These are phyloP conservation scores for Rhadinocentrus ornatus DNA, from an alignment of 2,797 vertebrate species.

Conservation along the genomic window DNA sequence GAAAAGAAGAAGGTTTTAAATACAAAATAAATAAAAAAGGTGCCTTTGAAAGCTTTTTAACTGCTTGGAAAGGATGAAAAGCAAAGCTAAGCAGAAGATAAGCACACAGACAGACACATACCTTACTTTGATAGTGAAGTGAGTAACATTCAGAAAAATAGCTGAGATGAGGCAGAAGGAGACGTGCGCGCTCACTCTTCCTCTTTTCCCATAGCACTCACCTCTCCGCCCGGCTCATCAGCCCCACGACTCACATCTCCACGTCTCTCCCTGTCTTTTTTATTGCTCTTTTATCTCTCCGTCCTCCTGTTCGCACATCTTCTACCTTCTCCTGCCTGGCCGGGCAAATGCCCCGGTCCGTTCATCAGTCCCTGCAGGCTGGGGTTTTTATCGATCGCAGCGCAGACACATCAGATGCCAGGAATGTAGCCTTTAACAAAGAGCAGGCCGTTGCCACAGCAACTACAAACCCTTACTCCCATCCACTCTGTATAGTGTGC, in stretches of 20 bases:
- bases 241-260: conserved; percentile 52
- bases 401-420: conserved; percentile 80
- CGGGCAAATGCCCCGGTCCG: conserved; percentile 63
- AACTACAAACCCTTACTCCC: conserved; percentile 81
- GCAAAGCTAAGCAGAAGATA: conserved; percentile 55
- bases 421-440: conserved; percentile 81
- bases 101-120: conserved; percentile 50
- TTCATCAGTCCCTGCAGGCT: conserved; percentile 71
- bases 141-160: conserved; percentile 67
- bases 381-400: conserved; percentile 74
- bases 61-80: conserved; percentile 37
- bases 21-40: conserved; percentile 26
- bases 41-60: conserved; percentile 42
- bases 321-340: conserved; percentile 52
- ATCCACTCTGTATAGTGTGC: conserved; percentile 76
- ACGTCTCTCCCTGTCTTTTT: conserved; percentile 33
- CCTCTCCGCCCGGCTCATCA: conserved; percentile 52
- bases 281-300: conserved; percentile 52
- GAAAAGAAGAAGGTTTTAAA: conserved; percentile 30
- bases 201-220: conserved; percentile 56
- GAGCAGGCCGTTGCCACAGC: conserved; percentile 84
- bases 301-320: conserved; percentile 58
- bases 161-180: conserved; percentile 56
- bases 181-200: conserved; percentile 22
- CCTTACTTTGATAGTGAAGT: conserved; percentile 64